A percentile compares a stretch with the other conserved stretches of the same genome.
Evolutionary conservation across 2,888 invertebrate species (phyloP).

Genomic region (Hypena proboscidalis): DNA sequence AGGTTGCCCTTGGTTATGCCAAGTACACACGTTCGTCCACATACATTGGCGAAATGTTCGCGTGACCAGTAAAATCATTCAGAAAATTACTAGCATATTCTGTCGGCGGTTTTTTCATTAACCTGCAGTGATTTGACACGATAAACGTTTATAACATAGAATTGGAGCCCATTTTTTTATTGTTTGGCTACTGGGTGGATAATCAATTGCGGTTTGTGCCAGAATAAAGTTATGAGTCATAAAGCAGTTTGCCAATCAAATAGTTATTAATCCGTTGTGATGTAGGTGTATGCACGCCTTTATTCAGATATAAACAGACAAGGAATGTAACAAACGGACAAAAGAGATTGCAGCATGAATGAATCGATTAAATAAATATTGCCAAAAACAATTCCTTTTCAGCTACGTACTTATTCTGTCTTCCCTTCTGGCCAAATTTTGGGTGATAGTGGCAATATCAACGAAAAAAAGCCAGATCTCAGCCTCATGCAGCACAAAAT

Average conservation of each 20-base stretch:
- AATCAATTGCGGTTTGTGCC: conserved; percentile 1
- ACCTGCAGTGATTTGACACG: conserved; percentile 24
- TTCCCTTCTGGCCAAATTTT: background rate
- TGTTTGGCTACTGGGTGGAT: conserved; percentile 12
- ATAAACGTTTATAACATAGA: conserved; percentile 26
- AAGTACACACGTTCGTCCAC: conserved; percentile 48
- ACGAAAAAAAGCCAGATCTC: too few species aligned
- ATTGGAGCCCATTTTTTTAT: conserved; percentile 13
- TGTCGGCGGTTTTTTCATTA: conserved; percentile 26
- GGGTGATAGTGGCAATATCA: too few species aligned
- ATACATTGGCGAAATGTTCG: conserved; percentile 58
- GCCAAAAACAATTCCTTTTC: too few species aligned
- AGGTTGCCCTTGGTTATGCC: conserved; percentile 69
- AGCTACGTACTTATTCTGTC: too few species aligned
- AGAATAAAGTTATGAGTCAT: conserved; percentile 30
- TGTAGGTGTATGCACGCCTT: conserved; percentile 6
- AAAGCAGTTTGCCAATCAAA: conserved; percentile 28
- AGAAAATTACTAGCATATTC: conserved; percentile 55
- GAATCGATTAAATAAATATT: too few species aligned
- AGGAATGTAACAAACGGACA: too few species aligned
- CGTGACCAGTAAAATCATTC: conserved; percentile 66
- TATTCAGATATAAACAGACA: background rate
- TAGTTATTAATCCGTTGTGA: conserved; percentile 17
- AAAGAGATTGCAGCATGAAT: too few species aligned
- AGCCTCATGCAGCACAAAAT: too few species aligned